Evolutionary conservation across 2,113 vertebrate species (phyloP), one percentile per base, ranked within the genome.

Genomic region (Chionomys nivalis): DNA sequence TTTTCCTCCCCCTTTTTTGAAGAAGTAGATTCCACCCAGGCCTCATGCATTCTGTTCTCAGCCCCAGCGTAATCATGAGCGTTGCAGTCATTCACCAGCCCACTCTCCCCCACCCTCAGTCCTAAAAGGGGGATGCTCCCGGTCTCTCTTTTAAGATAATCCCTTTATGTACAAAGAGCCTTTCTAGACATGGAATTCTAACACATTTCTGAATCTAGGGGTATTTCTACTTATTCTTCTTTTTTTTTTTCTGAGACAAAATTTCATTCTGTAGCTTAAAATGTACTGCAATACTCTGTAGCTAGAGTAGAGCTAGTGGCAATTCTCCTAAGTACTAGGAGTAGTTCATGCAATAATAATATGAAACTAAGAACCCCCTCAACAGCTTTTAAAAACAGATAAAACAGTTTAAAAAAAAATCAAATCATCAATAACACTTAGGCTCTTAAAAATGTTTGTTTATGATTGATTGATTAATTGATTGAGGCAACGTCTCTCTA

Each of bases 341-440:
- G 7, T 55, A 88, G 49, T 87, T 87, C 42, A 86, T 66, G 19
- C 95, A 73, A 95, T 73, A 94, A 94, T 91, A 66, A 94, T 89
- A 87, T 89, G 49, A 94, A 39, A 72, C 19, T 88, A 93, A 49
- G 65, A 58, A 87, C 21, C 6, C 77, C 33, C 86, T 33, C 21
- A 72, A 78, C 7, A 91, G 17, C 11, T 94, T 93, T 89, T 93
- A 44, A 89, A 96, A 92, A 93, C 44, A 36, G 44, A n/a, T 17
- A 44, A 92, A 90, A 79, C 85, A 19, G 23, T 28, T 14, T 90
- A 16, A 87, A 47, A 96, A 96, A 19, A 52, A 49, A 93, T n/a
- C 90, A 94, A 92, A 90, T 33, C 49, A 93, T 42, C 87, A 94
- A 24, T 86, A 92, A 91, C 26, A 85, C 94, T 65, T 87, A 78